phyloP scores from a whole-genome alignment of 2,888 invertebrate species.

The Scaeva pyrastri region DNA sequence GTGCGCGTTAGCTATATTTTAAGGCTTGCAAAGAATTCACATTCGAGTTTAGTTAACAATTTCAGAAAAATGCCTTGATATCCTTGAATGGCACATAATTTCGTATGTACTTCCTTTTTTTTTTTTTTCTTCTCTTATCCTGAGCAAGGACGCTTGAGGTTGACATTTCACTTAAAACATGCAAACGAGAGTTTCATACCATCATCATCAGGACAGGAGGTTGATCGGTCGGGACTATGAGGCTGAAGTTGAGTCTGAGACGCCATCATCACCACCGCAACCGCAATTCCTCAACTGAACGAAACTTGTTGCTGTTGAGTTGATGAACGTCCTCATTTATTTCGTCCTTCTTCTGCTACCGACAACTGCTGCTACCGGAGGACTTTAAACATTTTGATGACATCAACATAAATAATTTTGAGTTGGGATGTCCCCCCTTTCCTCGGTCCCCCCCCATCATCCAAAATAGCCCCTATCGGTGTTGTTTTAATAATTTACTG shows the following conservation, averaged over 20 bases:
- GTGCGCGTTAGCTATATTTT: constrained; percentile 37
- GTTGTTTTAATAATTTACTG: constrained; percentile 23
- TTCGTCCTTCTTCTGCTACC: neutral
- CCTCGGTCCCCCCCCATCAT: too few relatives aligned
- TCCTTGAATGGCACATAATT: constrained; percentile 22
- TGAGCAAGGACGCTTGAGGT: neutral
- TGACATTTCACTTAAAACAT: constrained; percentile 24
- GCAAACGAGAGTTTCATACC: neutral
- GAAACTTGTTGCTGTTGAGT: constrained; percentile 35
- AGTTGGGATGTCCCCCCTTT: too few relatives aligned
- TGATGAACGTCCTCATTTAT: constrained; percentile 29
- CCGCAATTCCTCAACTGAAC: neutral
- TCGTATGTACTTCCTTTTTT: neutral
- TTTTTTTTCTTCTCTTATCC: neutral
- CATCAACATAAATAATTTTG: constrained; percentile 37
- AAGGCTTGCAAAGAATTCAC: constrained; percentile 36
- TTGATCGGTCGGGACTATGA: too few relatives aligned
- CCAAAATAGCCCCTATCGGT: constrained; percentile 14
- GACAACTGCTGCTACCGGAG: neutral
- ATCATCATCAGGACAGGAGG: too few relatives aligned
- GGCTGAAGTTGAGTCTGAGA: too few relatives aligned
- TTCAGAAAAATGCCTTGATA: constrained; percentile 27
- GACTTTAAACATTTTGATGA: constrained; percentile 48
- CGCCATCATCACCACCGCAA: too few relatives aligned
- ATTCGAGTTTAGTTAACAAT: constrained; percentile 49